These are phyloP conservation scores for Tribolium freemani DNA, from an alignment of 2,888 invertebrate genomes.

Conservation along the genomic window DNA sequence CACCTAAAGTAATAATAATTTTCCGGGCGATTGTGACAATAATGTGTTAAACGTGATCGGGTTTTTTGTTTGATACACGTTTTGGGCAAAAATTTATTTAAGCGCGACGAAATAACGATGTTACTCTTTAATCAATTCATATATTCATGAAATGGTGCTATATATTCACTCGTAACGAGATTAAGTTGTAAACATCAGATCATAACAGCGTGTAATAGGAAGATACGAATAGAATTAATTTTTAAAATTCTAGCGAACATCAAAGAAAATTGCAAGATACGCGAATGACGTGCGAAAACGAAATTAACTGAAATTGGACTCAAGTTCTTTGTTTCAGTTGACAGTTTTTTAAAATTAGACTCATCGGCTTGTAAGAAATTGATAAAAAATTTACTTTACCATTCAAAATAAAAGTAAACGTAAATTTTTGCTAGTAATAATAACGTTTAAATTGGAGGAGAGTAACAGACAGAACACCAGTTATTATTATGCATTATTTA, in stretches of 20 bases:
- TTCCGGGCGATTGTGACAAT: not conserved
- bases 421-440: no score
- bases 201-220: not conserved
- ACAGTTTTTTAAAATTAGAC: not conserved
- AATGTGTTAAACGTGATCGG: not conserved
- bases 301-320: slow-evolving; percentile 6
- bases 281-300: not conserved
- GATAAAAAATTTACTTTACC: no score
- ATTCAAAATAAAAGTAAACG: no score
- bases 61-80: not conserved
- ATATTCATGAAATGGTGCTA: not conserved
- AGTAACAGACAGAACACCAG: no score
- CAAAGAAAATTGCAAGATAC: slow-evolving; percentile 13
- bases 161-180: not conserved
- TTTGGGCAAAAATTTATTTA: no score
- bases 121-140: not conserved
- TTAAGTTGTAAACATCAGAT: slow-evolving; percentile 1
- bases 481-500: not conserved
- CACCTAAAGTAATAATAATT: slow-evolving; percentile 3
- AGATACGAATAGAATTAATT: slow-evolving; percentile 1
- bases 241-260: not conserved
- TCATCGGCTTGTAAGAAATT: not conserved
- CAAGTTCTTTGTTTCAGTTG: slow-evolving; percentile 10
- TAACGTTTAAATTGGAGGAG: no score
- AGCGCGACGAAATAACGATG: not conserved